A percentile compares a stretch with the other conserved stretches of the same genome.
phyloP scores from a whole-genome alignment of 2,113 vertebrate genomes.

The Dromiciops gliroides region DNA sequence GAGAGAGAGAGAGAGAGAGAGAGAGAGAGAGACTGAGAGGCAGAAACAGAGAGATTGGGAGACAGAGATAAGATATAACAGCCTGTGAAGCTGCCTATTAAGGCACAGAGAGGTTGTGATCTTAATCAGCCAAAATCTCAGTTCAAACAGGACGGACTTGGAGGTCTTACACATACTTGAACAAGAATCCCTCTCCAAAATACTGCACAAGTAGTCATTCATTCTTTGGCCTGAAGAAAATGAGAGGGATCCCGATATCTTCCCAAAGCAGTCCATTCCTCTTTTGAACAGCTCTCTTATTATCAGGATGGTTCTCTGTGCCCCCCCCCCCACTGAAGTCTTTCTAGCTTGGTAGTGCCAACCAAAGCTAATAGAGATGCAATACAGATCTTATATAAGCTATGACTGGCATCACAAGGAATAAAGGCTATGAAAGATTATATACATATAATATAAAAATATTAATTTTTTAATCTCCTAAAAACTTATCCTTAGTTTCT shows the following conservation, averaged over 20 bases:
- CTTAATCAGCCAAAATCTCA: background rate
- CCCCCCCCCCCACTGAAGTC: background rate
- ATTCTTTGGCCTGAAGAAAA: background rate
- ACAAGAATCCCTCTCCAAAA: background rate
- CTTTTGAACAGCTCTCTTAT: background rate
- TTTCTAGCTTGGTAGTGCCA: background rate
- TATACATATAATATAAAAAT: background rate
- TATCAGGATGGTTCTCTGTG: background rate
- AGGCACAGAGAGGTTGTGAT: background rate
- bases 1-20: background rate
- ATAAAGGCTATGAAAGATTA: background rate
- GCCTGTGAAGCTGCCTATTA: background rate
- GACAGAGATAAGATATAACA: background rate
- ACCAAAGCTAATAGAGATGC: background rate
- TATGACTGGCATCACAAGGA: background rate
- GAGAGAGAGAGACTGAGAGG: background rate
- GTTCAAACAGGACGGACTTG: background rate
- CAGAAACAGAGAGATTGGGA: background rate
- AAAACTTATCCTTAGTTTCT: background rate
- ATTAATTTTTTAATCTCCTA: background rate
- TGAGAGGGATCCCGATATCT: background rate
- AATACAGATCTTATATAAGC: background rate
- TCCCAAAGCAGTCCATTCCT: background rate
- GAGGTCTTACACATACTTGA: background rate
- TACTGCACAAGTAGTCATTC: background rate